These are phyloP conservation scores for Anaspis maculata DNA, from an alignment of 2,888 invertebrate species.

Conservation along the genomic window DNA sequence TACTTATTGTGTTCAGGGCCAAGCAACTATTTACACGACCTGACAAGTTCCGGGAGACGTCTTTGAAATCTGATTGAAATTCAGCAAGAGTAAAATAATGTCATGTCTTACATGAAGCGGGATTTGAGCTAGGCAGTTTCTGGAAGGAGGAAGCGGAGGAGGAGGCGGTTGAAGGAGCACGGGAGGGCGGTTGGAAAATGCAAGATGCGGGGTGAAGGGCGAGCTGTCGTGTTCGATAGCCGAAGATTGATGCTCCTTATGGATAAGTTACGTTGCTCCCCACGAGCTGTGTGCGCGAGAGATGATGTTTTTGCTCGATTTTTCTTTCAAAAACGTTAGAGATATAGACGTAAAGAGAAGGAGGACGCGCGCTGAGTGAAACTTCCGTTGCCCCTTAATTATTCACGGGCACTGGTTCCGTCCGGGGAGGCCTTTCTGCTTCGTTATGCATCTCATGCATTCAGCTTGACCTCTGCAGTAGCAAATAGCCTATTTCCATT, in stretches of 20 bases:
- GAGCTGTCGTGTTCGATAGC: constrained; percentile 35
- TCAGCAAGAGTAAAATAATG: constrained; percentile 34
- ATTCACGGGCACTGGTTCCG: too few species aligned
- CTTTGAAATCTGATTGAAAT: constrained; percentile 32
- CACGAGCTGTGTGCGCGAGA: too few species aligned
- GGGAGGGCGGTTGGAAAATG: constrained; percentile 16
- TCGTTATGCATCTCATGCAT: too few species aligned
- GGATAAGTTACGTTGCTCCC: constrained; percentile 30
- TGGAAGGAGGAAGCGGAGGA: constrained; percentile 12
- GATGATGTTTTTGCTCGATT: background rate
- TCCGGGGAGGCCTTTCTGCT: too few species aligned
- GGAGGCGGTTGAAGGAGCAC: background rate
- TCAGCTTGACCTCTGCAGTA: too few species aligned
- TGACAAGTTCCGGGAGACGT: constrained; percentile 28
- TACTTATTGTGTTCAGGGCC: constrained; percentile 1
- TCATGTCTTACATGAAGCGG: constrained; percentile 30
- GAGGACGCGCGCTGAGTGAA: too few species aligned
- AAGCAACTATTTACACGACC: constrained; percentile 25
- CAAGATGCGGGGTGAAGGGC: too few species aligned
- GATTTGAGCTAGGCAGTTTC: constrained; percentile 20
- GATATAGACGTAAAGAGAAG: too few species aligned
- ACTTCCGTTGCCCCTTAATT: too few species aligned
- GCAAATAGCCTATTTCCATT: too few species aligned
- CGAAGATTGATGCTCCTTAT: constrained; percentile 36
- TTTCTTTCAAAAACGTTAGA: background rate